Conservation (phyloP, 2,113 vertebrate species). For the Heloderma charlesbogerti region DNA sequence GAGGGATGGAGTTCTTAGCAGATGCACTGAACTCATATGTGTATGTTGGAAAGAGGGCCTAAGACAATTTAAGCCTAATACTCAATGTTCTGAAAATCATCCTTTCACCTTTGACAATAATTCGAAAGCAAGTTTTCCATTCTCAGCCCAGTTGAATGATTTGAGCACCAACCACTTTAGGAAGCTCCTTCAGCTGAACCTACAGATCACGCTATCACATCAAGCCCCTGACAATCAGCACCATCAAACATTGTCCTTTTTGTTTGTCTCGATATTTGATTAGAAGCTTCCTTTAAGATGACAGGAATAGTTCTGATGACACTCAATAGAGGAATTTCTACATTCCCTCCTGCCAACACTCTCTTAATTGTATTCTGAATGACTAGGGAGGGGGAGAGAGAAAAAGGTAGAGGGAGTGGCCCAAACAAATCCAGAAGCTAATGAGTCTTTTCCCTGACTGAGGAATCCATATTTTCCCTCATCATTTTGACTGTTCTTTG, state of each 20-base stretch:
- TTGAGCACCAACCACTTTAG: slow-evolving; percentile 23
- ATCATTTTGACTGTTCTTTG: slow-evolving; percentile 21
- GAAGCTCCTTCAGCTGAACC: not conserved
- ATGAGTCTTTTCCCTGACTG: slow-evolving; percentile 4
- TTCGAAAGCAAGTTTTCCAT: not conserved
- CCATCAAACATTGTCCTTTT: not conserved
- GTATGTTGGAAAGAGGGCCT: rapidly evolving
- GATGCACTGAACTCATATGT: not conserved
- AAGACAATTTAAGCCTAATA: not conserved
- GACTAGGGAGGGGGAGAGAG: not conserved
- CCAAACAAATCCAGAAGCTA: not conserved
- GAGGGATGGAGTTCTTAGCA: not conserved
- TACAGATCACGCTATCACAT: slow-evolving; percentile 3
- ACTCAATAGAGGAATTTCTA: not conserved
- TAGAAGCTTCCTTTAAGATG: not conserved
- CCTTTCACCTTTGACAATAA: not conserved
- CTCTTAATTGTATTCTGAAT: slow-evolving; percentile 31
- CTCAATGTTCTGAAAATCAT: not conserved
- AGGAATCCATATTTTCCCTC: slow-evolving; percentile 3
- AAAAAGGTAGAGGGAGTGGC: not conserved
- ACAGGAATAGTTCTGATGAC: not conserved
- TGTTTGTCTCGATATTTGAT: not conserved
- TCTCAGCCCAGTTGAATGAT: not conserved
- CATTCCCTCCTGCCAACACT: not conserved
- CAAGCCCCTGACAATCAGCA: not conserved